phyloP scores from a whole-genome alignment of 2,888 invertebrate genomes.

The Ectemnius lituratus region DNA sequence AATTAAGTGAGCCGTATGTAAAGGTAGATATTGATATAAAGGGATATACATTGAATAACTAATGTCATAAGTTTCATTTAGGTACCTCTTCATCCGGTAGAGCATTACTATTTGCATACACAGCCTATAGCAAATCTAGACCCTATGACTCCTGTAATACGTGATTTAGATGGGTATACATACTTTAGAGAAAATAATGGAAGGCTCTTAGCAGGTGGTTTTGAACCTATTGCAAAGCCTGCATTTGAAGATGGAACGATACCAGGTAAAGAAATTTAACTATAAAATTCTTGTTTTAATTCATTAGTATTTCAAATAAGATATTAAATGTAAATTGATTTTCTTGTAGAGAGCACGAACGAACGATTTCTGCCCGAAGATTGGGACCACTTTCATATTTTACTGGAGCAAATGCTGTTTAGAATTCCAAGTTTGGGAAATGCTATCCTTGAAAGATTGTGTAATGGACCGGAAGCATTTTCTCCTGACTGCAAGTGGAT shows the following conservation, averaged over 20 bases:
- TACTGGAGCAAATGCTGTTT: slow-evolving; percentile 90
- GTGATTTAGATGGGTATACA: slow-evolving; percentile 92
- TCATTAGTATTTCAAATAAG: slow-evolving; percentile 4
- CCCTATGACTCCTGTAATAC: slow-evolving; percentile 91
- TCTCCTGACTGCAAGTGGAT: slow-evolving; percentile 98
- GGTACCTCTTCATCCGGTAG: slow-evolving; percentile 93
- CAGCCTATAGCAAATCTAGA: slow-evolving; percentile 87
- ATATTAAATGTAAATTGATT: too few species aligned
- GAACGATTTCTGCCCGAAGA: slow-evolving; percentile 89
- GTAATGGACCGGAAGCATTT: slow-evolving; percentile 95
- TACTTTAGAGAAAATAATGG: slow-evolving; percentile 93
- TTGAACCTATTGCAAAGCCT: slow-evolving; percentile 94
- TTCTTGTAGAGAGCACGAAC: slow-evolving; percentile 79
- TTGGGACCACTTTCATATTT: slow-evolving; percentile 97
- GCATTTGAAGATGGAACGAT: slow-evolving; percentile 89
- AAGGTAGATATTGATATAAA: slow-evolving; percentile 78
- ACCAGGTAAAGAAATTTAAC: slow-evolving; percentile 72
- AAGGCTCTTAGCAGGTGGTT: slow-evolving; percentile 92
- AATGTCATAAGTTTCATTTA: slow-evolving; percentile 38
- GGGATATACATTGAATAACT: background rate
- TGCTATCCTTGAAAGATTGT: slow-evolving; percentile 88
- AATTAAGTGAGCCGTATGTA: slow-evolving; percentile 90
- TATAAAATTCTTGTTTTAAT: slow-evolving; percentile 3
- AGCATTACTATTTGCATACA: slow-evolving; percentile 95
- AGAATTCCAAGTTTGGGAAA: slow-evolving; percentile 89